Evolutionary conservation across 2,888 invertebrate genomes (phyloP).

Genomic region (Iselma pallidipennis): DNA sequence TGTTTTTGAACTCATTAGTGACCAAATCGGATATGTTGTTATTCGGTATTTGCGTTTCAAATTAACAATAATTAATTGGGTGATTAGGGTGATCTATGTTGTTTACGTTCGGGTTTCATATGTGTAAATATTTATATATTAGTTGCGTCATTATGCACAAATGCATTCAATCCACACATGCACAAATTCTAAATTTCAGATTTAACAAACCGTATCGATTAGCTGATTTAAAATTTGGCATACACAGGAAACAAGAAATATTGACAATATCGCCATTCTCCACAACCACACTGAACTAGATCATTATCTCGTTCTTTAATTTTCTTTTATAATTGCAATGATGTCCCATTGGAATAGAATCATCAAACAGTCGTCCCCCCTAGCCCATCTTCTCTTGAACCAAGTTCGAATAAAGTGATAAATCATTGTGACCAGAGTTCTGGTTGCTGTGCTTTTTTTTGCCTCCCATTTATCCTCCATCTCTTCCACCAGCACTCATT

Average conservation of each 20-base stretch:
- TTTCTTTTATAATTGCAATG: neutral
- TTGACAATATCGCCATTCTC: neutral
- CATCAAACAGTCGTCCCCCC: neutral
- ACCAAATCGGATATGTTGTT: slow-evolving; percentile 54
- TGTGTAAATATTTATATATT: slow-evolving; percentile 35
- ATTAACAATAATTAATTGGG: slow-evolving; percentile 56
- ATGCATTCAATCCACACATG: slow-evolving; percentile 6
- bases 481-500: neutral
- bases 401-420: neutral
- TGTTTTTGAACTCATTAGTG: slow-evolving; percentile 54
- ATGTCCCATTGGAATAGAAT: neutral
- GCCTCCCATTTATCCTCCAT: neutral
- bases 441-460: neutral
- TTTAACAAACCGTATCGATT: too few species aligned
- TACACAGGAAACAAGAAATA: too few species aligned
- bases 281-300: neutral
- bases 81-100: slow-evolving; percentile 53
- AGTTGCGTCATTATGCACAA: slow-evolving; percentile 37
- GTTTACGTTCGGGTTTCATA: slow-evolving; percentile 4
- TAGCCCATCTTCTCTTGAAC: neutral
- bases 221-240: too few species aligned
- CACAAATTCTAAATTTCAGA: too few species aligned
- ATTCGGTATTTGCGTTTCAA: slow-evolving; percentile 54
- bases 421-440: neutral
- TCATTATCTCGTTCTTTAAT: neutral